A percentile compares a stretch with the other conserved stretches of the same genome.
Evolutionary conservation across 2,888 invertebrate species (phyloP).

Genomic region (Acrobasis consociella): DNA sequence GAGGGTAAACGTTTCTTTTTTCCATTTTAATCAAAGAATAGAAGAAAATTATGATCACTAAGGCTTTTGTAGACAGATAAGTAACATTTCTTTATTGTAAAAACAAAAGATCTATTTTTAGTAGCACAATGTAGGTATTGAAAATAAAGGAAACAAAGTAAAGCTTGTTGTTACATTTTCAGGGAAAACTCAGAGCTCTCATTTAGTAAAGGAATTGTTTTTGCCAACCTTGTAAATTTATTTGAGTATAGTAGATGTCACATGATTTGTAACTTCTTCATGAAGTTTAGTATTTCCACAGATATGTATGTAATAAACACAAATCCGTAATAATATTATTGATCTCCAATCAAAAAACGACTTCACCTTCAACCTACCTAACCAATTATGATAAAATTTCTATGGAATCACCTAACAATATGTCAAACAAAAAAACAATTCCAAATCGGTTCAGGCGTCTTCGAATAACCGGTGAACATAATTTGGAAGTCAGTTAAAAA

Average conservation of each 20-base stretch:
- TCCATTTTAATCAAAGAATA: too few relatives aligned
- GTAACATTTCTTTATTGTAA: neutral
- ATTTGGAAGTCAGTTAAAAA: too few relatives aligned
- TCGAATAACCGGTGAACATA: too few relatives aligned
- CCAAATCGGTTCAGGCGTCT: too few relatives aligned
- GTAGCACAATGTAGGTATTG: neutral
- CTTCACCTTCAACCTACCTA: too few relatives aligned
- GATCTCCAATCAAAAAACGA: too few relatives aligned
- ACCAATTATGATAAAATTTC: too few relatives aligned
- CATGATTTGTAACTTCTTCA: neutral
- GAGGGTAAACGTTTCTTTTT: too few relatives aligned
- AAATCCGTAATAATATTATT: neutral
- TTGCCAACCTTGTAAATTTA: neutral
- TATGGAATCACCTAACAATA: too few relatives aligned
- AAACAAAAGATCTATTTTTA: neutral
- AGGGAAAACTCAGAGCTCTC: neutral
- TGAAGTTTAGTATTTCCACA: neutral
- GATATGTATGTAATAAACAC: neutral
- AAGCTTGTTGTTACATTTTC: neutral
- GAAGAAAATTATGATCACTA: too few relatives aligned
- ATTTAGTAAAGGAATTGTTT: constrained; percentile 3
- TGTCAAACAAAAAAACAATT: too few relatives aligned
- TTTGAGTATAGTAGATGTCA: neutral
- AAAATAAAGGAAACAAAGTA: neutral
- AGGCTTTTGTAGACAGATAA: too few relatives aligned